These are phyloP conservation scores for Musca vetustissima DNA, from an alignment of 1,140 invertebrate species.

Conservation along the genomic window DNA sequence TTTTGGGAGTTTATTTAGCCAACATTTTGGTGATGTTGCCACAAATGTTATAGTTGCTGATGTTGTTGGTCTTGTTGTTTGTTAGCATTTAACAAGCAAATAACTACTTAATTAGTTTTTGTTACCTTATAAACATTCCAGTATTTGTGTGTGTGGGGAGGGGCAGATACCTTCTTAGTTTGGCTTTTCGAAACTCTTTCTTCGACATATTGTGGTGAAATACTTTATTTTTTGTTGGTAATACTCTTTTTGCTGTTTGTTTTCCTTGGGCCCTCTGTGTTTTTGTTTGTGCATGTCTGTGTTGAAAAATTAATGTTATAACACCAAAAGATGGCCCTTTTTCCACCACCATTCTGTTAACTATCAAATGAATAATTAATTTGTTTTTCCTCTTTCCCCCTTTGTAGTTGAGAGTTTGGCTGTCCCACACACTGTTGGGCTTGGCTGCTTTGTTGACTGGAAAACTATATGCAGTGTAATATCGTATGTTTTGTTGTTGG, in stretches of 20 bases:
- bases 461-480: no score
- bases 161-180: not conserved
- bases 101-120: slow-evolving; percentile 19
- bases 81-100: slow-evolving; percentile 18
- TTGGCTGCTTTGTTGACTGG: not conserved
- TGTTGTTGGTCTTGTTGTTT: not conserved
- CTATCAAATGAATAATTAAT: slow-evolving; percentile 20
- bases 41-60: no score
- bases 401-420: not conserved
- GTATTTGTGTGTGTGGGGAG: not conserved
- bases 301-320: no score
- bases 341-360: not conserved
- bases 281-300: no score
- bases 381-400: not conserved
- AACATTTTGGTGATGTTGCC: no score
- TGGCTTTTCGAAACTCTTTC: no score
- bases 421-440: not conserved
- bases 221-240: no score
- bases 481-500: not conserved
- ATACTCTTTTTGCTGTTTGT: no score
- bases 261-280: no score
- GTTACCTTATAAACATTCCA: slow-evolving; percentile 1
- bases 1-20: no score
- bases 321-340: not conserved
- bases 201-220: no score